Evolutionary conservation across 2,797 vertebrate genomes (phyloP).

Genomic region (Sphenopsis melanotis): DNA sequence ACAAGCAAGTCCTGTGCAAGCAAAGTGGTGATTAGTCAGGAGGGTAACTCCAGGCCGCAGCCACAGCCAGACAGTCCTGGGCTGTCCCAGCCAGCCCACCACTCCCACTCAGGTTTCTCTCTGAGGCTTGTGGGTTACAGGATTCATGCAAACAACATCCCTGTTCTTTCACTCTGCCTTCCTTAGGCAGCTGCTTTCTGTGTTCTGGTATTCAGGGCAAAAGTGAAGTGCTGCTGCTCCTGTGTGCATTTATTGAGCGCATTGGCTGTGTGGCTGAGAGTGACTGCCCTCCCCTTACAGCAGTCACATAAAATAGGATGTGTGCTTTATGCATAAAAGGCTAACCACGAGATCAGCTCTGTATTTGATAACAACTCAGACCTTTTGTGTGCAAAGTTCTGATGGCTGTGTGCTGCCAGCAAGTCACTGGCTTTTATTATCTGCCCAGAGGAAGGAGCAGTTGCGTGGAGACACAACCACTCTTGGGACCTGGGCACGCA

Average conservation of each 20-base stretch:
- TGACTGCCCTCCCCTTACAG: not conserved
- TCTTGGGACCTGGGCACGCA: fast-evolving
- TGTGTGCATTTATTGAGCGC: fast-evolving
- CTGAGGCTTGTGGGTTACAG: not conserved
- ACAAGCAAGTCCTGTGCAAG: not conserved
- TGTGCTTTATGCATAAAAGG: not conserved
- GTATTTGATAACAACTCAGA: not conserved
- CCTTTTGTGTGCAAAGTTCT: not conserved
- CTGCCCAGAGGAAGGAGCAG: not conserved
- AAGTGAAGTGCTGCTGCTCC: not conserved
- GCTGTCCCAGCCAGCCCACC: not conserved
- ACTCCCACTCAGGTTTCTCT: not conserved
- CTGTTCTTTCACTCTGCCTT: not conserved
- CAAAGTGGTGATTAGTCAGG: not conserved
- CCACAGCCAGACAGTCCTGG: not conserved
- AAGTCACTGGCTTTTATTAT: not conserved
- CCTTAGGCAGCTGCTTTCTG: not conserved
- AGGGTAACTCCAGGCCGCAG: not conserved
- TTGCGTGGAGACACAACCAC: not conserved
- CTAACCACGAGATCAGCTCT: not conserved
- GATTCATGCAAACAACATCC: not conserved
- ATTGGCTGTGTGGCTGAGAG: not conserved
- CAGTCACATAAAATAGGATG: not conserved
- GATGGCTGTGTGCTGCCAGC: not conserved
- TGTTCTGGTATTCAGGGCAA: not conserved